Evolutionary conservation across 2,797 vertebrate species (phyloP).

Genomic region (Eulemur coronatus): DNA sequence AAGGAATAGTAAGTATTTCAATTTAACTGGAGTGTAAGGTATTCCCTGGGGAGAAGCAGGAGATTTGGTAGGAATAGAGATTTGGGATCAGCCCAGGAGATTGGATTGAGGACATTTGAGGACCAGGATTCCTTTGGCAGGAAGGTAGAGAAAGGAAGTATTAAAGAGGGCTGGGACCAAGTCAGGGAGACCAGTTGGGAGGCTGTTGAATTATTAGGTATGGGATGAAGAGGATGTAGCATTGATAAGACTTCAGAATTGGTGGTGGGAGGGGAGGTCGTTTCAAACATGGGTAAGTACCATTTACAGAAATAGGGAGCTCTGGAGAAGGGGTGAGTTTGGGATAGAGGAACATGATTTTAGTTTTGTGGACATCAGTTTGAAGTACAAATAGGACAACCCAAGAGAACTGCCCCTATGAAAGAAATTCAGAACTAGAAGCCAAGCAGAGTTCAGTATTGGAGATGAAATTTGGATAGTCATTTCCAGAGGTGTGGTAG

Average conservation of each 20-base stretch:
- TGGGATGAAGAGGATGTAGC: neutral
- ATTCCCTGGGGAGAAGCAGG: neutral
- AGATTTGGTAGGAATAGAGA: neutral
- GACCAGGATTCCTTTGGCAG: neutral
- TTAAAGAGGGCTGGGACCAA: neutral
- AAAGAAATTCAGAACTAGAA: neutral
- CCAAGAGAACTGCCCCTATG: neutral
- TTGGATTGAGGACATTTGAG: neutral
- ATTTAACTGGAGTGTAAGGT: neutral
- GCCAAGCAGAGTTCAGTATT: neutral
- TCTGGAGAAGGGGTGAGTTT: neutral
- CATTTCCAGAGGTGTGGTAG: neutral
- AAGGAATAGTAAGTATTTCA: neutral
- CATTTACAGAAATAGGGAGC: neutral
- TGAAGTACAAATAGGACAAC: neutral
- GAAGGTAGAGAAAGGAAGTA: neutral
- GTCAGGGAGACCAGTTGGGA: neutral
- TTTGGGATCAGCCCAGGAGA: neutral
- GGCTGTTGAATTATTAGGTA: neutral
- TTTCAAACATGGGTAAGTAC: neutral
- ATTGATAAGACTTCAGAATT: neutral
- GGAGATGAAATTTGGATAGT: neutral
- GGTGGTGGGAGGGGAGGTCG: no score
- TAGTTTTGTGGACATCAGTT: neutral
- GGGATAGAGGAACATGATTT: neutral